A percentile compares a stretch with the other conserved stretches of the same genome.
Conservation (phyloP, 2,113 vertebrate species). For the Myrmecobius fasciatus region DNA sequence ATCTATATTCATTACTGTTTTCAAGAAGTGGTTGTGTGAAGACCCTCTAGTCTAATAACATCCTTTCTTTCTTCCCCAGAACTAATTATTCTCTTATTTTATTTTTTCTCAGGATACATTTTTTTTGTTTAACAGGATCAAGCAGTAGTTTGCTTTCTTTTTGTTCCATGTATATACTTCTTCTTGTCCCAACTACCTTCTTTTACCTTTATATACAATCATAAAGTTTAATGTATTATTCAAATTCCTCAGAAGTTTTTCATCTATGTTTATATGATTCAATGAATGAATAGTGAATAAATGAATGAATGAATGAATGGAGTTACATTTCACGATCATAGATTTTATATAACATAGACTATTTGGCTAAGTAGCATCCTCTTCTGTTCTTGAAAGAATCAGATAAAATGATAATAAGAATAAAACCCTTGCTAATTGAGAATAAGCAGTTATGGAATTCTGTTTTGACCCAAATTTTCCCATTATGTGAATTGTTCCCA, state of each 20-base stretch:
- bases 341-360: slow-evolving; percentile 34
- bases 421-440: not conserved
- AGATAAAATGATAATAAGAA: slow-evolving; percentile 31
- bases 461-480: not conserved
- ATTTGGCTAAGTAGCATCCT: slow-evolving; percentile 26
- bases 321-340: not conserved
- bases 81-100: not conserved
- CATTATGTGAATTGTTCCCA: not conserved
- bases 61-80: not conserved
- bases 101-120: not conserved
- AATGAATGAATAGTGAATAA: slow-evolving; percentile 3
- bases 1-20: not conserved
- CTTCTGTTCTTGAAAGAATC: slow-evolving; percentile 16
- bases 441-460: not conserved
- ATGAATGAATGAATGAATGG: not conserved
- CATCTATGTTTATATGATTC: not conserved
- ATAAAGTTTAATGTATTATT: not conserved
- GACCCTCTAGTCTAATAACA: not conserved
- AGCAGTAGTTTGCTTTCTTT: not conserved
- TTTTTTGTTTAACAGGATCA: not conserved
- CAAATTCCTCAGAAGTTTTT: not conserved
- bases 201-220: not conserved
- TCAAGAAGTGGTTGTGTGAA: not conserved
- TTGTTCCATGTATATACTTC: not conserved
- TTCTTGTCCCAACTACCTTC: not conserved